These are phyloP conservation scores for Thymelicus acteon DNA, from an alignment of 2,888 invertebrate genomes.

Conservation along the genomic window DNA sequence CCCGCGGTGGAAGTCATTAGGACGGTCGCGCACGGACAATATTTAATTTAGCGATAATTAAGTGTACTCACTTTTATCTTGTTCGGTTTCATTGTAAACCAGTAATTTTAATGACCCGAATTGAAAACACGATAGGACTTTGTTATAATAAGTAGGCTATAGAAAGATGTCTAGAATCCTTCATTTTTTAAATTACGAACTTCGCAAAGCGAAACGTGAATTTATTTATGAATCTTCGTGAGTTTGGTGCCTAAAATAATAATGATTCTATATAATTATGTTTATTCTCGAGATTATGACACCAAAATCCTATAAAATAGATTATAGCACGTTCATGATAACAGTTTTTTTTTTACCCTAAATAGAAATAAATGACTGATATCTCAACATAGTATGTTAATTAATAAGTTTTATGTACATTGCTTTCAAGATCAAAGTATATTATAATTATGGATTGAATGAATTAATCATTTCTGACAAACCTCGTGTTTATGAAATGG, in stretches of 20 bases:
- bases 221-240: slow-evolving; percentile 42
- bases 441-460: slow-evolving; percentile 20
- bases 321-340: slow-evolving; percentile 34
- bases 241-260: slow-evolving; percentile 54
- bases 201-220: slow-evolving; percentile 43
- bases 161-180: slow-evolving; percentile 44
- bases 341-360: slow-evolving; percentile 22
- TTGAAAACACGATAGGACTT: slow-evolving; percentile 12
- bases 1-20: background rate
- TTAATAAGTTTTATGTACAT: slow-evolving; percentile 21
- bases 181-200: slow-evolving; percentile 36
- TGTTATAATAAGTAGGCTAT: slow-evolving; percentile 42
- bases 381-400: slow-evolving; percentile 27
- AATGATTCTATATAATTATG: slow-evolving; percentile 45
- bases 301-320: slow-evolving; percentile 69
- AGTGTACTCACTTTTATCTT: background rate
- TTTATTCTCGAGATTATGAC: slow-evolving; percentile 71
- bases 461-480: background rate
- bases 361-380: slow-evolving; percentile 19
- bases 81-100: background rate
- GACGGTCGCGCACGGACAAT: background rate
- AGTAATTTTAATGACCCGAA: background rate
- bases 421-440: slow-evolving; percentile 19
- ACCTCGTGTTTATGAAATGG: background rate
- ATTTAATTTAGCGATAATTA: background rate